Evolutionary conservation across 2,888 invertebrate genomes (phyloP), one percentile per base, ranked within the genome.

Genomic region (Spilarctia lutea): DNA sequence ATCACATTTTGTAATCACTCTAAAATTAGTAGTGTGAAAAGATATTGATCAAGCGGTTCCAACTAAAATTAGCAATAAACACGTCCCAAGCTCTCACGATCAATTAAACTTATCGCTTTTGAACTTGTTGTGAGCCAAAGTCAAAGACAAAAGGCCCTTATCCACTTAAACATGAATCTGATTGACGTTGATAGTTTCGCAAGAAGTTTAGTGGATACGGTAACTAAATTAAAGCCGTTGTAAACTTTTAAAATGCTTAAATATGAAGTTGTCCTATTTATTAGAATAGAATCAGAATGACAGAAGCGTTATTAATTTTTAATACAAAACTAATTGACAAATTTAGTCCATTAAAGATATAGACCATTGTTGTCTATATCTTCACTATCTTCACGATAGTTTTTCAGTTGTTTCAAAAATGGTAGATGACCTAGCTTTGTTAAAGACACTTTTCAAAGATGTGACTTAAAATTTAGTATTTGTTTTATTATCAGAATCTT

Each of bases 81-180:
- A 82, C 75, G 65, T 33, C 2, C 67, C 56, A 75, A 75, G 73
- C 79, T 75, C 80, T 81, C 75, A 68, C 82, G 80, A 84, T 80
- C 83, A 84, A 82, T 80, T 76, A 77, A 69, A 72, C 75, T 56
- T 52, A 60, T 48, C 68, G 69, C 77, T 72, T 79, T 75, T 69
- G 73, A 78, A 71, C 74, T 65, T 69, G 75, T 39, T 75, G 56
- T 67, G 78, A 82, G 66, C 24, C 72, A 68, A 68, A 79, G 66
- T 35, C 70, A 71, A 73, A 72, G 72, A 77, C 82, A 84, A 80
- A 80, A 77, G 80, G 45, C 72, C 48, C 66, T 77, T 73, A 79
- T 81, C 77, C 67, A 66, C 63, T 76, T 83, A 65, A 56, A 71
- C 45, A 68, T 42, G 73, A 85, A 79, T 72, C 76, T 35, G 71